Evolutionary conservation across 2,797 vertebrate species (phyloP).

Genomic region (Pseudopleuronectes americanus): DNA sequence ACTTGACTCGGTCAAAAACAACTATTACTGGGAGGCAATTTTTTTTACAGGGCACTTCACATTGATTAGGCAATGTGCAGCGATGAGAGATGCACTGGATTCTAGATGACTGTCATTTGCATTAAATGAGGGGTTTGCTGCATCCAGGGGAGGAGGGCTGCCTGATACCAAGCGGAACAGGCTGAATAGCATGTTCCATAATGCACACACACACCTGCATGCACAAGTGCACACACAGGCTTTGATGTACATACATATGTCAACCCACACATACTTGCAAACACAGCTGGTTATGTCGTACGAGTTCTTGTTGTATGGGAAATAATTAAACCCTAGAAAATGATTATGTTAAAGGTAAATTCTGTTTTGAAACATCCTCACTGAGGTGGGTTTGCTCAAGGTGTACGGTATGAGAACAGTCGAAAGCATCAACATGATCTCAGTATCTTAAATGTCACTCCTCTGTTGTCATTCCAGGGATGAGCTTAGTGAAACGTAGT

Average conservation of each 20-base stretch:
- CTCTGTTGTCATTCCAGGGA: constrained; percentile 58
- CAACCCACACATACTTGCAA: constrained; percentile 6
- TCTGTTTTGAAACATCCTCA: not conserved
- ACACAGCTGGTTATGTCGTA: constrained; percentile 8
- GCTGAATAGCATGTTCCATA: constrained; percentile 66
- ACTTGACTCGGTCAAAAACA: constrained; percentile 99
- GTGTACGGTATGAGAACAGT: constrained; percentile 16
- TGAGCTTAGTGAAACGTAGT: constrained; percentile 58
- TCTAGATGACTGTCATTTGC: constrained; percentile 99
- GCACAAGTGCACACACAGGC: constrained; percentile 16
- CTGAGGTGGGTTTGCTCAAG: constrained; percentile 7
- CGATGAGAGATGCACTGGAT: constrained; percentile 93
- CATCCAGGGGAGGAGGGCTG: constrained; percentile 80
- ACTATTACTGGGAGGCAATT: constrained; percentile 97
- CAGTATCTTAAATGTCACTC: constrained; percentile 31
- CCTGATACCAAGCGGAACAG: constrained; percentile 71
- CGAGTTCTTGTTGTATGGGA: not conserved
- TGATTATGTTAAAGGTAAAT: constrained; percentile 8
- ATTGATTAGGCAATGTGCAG: constrained; percentile 99
- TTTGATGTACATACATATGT: constrained; percentile 20
- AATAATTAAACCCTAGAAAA: constrained; percentile 1
- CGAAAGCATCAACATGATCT: constrained; percentile 35
- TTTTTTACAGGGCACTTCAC: constrained; percentile 99
- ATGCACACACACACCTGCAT: constrained; percentile 44
- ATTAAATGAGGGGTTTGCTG: constrained; percentile 95